These are phyloP conservation scores for Muricea muricata DNA, from an alignment of 92 coral and sea anemone species.

Conservation along the genomic window DNA sequence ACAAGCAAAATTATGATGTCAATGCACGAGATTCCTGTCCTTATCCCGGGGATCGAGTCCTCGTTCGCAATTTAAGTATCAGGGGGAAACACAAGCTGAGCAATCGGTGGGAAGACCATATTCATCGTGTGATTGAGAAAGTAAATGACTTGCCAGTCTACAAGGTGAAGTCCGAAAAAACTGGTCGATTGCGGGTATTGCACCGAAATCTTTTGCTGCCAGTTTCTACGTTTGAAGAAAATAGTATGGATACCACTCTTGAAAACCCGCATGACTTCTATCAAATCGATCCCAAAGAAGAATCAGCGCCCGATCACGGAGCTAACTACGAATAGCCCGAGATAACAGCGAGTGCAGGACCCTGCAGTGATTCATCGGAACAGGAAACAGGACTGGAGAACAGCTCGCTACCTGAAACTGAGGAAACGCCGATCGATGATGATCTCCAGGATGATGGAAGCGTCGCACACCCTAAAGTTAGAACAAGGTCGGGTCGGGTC, in stretches of 20 bases:
- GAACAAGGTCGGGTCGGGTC: no score
- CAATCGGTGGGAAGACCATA: constrained; percentile 20
- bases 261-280: background rate
- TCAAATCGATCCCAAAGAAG: background rate
- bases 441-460: no score
- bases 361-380: no score
- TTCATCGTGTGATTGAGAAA: constrained; percentile 18
- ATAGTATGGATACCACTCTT: background rate
- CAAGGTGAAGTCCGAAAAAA: no score
- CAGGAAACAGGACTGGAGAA: no score
- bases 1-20: background rate
- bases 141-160: constrained; percentile 25
- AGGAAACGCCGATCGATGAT: no score
- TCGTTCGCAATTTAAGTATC: background rate
- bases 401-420: no score
- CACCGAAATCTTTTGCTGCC: constrained; percentile 42
- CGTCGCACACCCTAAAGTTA: no score
- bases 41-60: constrained; percentile 23
- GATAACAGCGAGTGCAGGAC: no score
- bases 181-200: background rate
- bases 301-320: background rate
- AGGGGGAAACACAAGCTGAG: constrained; percentile 29
- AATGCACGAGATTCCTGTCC: background rate
- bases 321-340: no score
- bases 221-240: background rate